phyloP scores from a whole-genome alignment of 2,113 vertebrate species.

The Sisor rabdophorus region DNA sequence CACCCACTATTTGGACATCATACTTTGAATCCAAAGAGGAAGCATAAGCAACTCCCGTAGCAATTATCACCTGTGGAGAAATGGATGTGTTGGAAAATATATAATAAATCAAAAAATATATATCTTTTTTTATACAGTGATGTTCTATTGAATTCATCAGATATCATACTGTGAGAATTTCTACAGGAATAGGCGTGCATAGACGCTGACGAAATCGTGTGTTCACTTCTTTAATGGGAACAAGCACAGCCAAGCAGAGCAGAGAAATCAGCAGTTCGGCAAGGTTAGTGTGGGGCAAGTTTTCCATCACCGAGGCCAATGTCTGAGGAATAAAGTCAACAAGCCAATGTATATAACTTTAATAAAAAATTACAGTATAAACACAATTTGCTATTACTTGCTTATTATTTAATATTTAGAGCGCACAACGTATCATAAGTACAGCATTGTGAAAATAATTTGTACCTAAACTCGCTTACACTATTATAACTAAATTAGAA shows the following conservation, averaged over 20 bases:
- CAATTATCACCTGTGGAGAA: constrained; percentile 77
- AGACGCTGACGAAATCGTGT: constrained; percentile 75
- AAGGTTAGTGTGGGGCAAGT: constrained; percentile 75
- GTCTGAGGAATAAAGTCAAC: constrained; percentile 67
- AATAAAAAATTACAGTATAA: neutral
- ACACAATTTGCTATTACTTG: neutral
- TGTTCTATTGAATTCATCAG: neutral
- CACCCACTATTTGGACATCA: constrained; percentile 81
- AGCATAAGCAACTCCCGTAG: constrained; percentile 78
- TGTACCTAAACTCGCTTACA: neutral
- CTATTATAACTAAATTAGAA: neutral
- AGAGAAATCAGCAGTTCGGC: constrained; percentile 81
- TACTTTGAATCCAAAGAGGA: constrained; percentile 79
- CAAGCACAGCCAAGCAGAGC: constrained; percentile 77
- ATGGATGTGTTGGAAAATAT: neutral
- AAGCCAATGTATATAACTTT: neutral
- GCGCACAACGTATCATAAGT: neutral
- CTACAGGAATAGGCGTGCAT: constrained; percentile 82
- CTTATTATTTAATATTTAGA: neutral
- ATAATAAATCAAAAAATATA: neutral
- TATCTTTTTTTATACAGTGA: neutral
- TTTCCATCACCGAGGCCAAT: constrained; percentile 76
- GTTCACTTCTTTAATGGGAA: constrained; percentile 86
- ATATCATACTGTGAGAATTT: constrained; percentile 79
- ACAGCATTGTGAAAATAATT: neutral